phyloP scores from a whole-genome alignment of 2,888 invertebrate genomes.

The Melinaea menophilus region DNA sequence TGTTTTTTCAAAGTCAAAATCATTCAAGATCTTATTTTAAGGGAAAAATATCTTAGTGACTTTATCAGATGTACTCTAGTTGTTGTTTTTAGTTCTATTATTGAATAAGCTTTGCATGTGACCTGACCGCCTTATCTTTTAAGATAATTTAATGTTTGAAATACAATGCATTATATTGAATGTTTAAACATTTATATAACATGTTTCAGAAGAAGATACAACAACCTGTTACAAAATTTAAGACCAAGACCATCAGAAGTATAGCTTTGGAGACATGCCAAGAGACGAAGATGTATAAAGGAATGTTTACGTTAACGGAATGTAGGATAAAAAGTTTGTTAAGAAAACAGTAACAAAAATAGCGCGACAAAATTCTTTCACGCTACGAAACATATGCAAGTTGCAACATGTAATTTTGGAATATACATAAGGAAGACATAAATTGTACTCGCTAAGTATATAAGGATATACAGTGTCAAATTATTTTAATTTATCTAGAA shows the following conservation, averaged over 20 bases:
- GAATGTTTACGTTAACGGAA: conserved; percentile 25
- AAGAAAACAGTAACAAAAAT: conserved; percentile 16
- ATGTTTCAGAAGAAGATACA: neutral
- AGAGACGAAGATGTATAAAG: conserved; percentile 6
- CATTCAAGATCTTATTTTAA: too few relatives aligned
- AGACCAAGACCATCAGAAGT: conserved; percentile 18
- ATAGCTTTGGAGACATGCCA: conserved; percentile 25
- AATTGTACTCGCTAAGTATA: neutral
- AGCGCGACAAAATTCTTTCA: conserved; percentile 12
- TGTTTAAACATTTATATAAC: neutral
- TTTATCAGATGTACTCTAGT: too few relatives aligned
- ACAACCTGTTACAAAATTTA: conserved; percentile 24
- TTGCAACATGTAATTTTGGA: conserved; percentile 4
- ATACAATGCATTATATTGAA: neutral
- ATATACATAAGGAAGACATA: neutral
- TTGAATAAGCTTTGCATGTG: neutral
- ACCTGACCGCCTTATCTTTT: neutral
- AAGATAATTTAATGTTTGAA: neutral
- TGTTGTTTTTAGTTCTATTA: too few relatives aligned
- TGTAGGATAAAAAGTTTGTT: conserved; percentile 4
- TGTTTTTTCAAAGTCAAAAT: too few relatives aligned
- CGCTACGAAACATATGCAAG: neutral
- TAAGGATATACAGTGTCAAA: neutral
- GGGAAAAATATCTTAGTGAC: too few relatives aligned
- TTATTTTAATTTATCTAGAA: conserved; percentile 36